Evolutionary conservation across 2,113 vertebrate species (phyloP).

Genomic region (Gracilinanus agilis): DNA sequence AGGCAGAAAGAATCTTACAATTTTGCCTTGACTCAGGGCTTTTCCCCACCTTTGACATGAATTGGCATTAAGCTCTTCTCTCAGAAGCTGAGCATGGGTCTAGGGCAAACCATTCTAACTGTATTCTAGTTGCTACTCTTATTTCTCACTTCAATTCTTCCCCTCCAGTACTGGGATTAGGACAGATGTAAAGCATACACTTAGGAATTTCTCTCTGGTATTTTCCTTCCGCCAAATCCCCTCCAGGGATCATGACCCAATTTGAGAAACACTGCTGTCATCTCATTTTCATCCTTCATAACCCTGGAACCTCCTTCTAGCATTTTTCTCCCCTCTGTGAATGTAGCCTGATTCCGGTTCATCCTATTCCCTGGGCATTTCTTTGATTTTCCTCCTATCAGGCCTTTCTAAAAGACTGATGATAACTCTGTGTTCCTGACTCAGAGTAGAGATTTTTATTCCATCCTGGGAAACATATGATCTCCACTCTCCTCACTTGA

Average conservation of each 20-base stretch:
- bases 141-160: not conserved
- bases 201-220: not conserved
- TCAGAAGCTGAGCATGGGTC: not conserved
- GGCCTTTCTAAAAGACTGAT: constrained; percentile 40
- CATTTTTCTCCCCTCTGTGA: constrained; percentile 41
- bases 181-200: not conserved
- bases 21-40: constrained; percentile 7
- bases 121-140: not conserved
- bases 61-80: not conserved
- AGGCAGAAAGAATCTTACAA: not conserved
- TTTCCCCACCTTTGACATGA: not conserved
- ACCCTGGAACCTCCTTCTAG: not conserved
- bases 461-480: constrained; percentile 53
- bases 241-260: constrained; percentile 21
- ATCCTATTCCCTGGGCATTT: constrained; percentile 13
- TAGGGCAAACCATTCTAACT: not conserved
- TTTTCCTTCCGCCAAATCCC: not conserved
- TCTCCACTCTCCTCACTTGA: constrained; percentile 6
- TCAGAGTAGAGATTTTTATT: constrained; percentile 40
- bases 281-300: not conserved
- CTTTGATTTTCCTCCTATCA: constrained; percentile 41
- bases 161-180: not conserved
- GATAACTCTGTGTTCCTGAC: constrained; percentile 35
- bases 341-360: constrained; percentile 20
- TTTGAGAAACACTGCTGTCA: constrained; percentile 22